phyloP scores from a whole-genome alignment of 2,113 vertebrate genomes.

The Gambusia holbrooki region DNA sequence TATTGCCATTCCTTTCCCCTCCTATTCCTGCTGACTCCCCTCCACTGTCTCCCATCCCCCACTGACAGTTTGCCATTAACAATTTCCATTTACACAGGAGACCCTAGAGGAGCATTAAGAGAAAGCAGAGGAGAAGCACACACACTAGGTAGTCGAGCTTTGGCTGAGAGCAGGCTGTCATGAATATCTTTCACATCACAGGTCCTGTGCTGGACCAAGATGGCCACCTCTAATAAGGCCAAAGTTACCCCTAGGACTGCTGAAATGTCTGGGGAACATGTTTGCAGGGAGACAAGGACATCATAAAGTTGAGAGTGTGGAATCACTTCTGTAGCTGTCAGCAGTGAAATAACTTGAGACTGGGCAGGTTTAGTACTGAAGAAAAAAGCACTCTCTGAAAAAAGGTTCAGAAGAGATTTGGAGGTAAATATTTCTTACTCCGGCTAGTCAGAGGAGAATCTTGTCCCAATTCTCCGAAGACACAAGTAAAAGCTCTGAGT shows the following conservation, averaged over 20 bases:
- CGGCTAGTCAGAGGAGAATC: not conserved
- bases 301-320: not conserved
- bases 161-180: constrained; percentile 26
- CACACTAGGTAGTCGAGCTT: constrained; percentile 44
- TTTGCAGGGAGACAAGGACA: constrained; percentile 13
- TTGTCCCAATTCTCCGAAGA: constrained; percentile 1
- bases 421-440: not conserved
- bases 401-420: not conserved
- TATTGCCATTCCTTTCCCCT: constrained; percentile 31
- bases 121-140: constrained; percentile 28
- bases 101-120: constrained; percentile 46
- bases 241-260: constrained; percentile 28
- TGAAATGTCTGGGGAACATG: constrained; percentile 38
- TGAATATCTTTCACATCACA: constrained; percentile 31
- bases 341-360: not conserved
- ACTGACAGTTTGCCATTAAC: constrained; percentile 68
- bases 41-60: constrained; percentile 28
- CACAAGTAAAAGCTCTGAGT: constrained; percentile 1
- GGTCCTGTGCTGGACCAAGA: constrained; percentile 9
- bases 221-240: constrained; percentile 52
- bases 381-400: not conserved
- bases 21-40: constrained; percentile 7
- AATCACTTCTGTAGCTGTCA: constrained; percentile 16
- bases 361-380: not conserved
- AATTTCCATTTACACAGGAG: constrained; percentile 61